Conservation (phyloP, 2,113 vertebrate species). For the Hyperopisus bebe region DNA sequence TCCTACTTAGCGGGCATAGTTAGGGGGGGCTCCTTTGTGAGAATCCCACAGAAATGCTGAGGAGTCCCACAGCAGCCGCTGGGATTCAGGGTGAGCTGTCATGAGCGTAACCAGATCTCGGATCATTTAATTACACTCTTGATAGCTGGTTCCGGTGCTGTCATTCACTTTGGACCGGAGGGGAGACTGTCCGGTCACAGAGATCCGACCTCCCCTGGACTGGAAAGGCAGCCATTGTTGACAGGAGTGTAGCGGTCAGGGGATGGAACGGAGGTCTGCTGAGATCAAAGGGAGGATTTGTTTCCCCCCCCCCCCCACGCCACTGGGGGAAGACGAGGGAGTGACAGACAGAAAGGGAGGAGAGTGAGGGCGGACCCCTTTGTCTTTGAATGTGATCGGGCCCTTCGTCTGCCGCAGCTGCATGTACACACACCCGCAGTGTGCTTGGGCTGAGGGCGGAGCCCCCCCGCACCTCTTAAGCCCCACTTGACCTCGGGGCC, state of each 20-base stretch:
- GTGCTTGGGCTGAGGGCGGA: neutral
- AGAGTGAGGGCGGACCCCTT: neutral
- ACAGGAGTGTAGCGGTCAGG: neutral
- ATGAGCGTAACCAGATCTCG: neutral
- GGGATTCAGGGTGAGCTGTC: neutral
- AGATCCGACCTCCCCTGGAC: neutral
- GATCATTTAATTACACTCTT: neutral
- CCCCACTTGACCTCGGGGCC: constrained; percentile 25
- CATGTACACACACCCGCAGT: constrained; percentile 10
- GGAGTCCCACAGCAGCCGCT: neutral
- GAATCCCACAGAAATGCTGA: neutral
- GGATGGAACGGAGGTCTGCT: neutral
- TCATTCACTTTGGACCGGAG: neutral
- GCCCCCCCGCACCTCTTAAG: too few relatives aligned
- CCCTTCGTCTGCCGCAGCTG: neutral
- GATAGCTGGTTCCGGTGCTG: neutral
- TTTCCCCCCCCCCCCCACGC: neutral
- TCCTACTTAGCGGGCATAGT: neutral
- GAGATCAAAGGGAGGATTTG: constrained; percentile 14
- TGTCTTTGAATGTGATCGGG: constrained; percentile 7
- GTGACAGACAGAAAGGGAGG: neutral
- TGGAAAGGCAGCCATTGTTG: neutral
- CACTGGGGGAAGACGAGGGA: neutral
- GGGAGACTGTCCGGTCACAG: neutral
- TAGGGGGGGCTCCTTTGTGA: neutral